These are phyloP conservation scores for Sebastolobus altivelis DNA, from an alignment of 2,797 vertebrate species.

Conservation along the genomic window DNA sequence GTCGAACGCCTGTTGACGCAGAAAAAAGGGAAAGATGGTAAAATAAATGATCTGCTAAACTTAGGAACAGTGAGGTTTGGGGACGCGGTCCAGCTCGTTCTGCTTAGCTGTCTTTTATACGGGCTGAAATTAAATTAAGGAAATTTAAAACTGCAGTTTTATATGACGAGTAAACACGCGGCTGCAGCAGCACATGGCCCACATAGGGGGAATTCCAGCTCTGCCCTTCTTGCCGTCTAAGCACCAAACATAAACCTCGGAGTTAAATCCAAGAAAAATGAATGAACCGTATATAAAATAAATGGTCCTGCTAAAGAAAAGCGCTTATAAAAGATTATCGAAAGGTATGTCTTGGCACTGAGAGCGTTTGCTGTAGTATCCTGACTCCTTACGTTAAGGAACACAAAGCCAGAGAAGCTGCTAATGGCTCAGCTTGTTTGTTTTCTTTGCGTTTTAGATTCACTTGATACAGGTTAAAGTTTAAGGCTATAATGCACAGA, in stretches of 20 bases:
- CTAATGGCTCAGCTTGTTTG: slow-evolving; percentile 55
- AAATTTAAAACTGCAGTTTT: slow-evolving; percentile 59
- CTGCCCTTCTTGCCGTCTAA: background rate
- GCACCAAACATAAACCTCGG: background rate
- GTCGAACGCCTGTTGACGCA: slow-evolving; percentile 8
- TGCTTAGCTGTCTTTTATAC: slow-evolving; percentile 38
- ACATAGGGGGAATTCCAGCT: slow-evolving; percentile 29
- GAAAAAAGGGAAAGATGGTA: background rate
- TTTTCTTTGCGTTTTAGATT: slow-evolving; percentile 46
- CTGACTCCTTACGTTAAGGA: slow-evolving; percentile 22
- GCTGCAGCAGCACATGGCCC: background rate
- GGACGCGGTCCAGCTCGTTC: background rate
- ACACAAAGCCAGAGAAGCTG: slow-evolving; percentile 24
- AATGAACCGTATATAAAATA: slow-evolving; percentile 2
- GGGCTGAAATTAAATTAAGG: slow-evolving; percentile 44
- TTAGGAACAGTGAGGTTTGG: slow-evolving; percentile 38
- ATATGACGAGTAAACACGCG: slow-evolving; percentile 33
- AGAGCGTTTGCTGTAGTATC: background rate
- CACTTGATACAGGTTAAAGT: slow-evolving; percentile 65
- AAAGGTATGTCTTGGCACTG: slow-evolving; percentile 16
- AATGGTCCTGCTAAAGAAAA: slow-evolving; percentile 6
- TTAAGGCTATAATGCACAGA: slow-evolving; percentile 63
- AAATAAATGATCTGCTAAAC: slow-evolving; percentile 47
- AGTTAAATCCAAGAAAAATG: slow-evolving; percentile 31
- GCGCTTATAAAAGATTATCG: slow-evolving; percentile 12